Evolutionary conservation across 1,140 invertebrate genomes (phyloP), one percentile per base, ranked within the genome.

Genomic region (Listronotus oregonensis): DNA sequence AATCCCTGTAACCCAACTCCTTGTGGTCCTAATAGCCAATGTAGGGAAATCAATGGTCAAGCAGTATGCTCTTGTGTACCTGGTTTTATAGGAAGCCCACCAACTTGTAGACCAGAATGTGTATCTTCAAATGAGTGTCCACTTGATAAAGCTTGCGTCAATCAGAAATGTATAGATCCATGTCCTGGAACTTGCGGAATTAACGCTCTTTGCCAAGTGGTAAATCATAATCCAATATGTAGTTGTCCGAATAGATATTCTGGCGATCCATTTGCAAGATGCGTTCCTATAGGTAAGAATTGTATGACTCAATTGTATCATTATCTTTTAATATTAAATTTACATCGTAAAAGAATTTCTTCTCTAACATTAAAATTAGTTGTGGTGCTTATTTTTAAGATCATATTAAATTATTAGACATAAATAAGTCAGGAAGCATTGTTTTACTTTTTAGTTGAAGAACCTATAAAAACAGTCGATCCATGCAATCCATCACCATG

Each of bases 141-240:
- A 42, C 69, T 78, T 1, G 82, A 83, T 66, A 78, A 81, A 75
- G 84, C 85, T 12, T 86, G 85, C 71, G 79, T 80, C 59, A 85
- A 85, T 72, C 82, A 85, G 68, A 87, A 85, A 80, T 87, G 85
- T 76, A 80, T 82, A 34, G 80, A 88, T 71, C 87, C 87, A 21
- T 89, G 86, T 67, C 80, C 80, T 32, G 86, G 85, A 56, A 83
- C 84, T 8, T 90, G 87, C 75, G 87, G 87, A 9, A 76, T 84
- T n/a, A 80, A 82, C 64, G 86, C 87, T 9, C 77, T 80, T 57
- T 89, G 87, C 73, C 76, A 81, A 68, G 85, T 87, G 6, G 79
- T 86, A 21, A 86, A 86, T 76, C 88, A 89, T 72, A 84, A 85
- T 73, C 85, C 87, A 6, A 85, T 87, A 61, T 89, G 87, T 73